Conservation (phyloP, 2,113 vertebrate species). For the Psittacula cyanocephala region DNA sequence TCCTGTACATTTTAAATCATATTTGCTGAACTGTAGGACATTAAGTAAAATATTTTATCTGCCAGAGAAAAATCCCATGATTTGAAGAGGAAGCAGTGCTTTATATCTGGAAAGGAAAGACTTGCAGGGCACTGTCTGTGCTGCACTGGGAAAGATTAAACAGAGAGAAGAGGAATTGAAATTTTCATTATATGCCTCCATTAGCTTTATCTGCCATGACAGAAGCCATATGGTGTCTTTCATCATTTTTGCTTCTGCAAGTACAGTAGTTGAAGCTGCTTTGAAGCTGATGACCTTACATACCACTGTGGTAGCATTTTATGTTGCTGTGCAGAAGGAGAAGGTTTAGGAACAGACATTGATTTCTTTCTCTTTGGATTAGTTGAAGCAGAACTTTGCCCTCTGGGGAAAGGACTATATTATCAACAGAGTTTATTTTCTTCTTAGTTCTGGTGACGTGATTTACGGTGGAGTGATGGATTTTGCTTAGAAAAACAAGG, state of each 20-base stretch:
- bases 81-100: not conserved
- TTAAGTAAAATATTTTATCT: constrained; percentile 53
- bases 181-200: constrained; percentile 45
- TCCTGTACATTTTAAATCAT: constrained; percentile 20
- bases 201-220: constrained; percentile 59
- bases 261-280: constrained; percentile 60
- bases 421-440: constrained; percentile 50
- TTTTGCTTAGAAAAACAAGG: constrained; percentile 47
- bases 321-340: constrained; percentile 40
- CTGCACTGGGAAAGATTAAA: constrained; percentile 28
- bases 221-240: constrained; percentile 64
- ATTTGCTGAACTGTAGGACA: constrained; percentile 8
- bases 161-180: constrained; percentile 24
- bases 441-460: constrained; percentile 7
- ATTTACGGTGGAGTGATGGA: constrained; percentile 39
- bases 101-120: constrained; percentile 6
- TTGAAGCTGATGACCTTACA: constrained; percentile 63
- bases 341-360: constrained; percentile 45
- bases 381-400: constrained; percentile 49
- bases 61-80: not conserved
- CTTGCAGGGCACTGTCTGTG: not conserved
- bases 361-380: constrained; percentile 43
- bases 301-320: constrained; percentile 57
- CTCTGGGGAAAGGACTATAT: constrained; percentile 16
- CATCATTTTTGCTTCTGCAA: constrained; percentile 54